phyloP scores from a whole-genome alignment of 1,140 invertebrate genomes.

The Formica exsecta region DNA sequence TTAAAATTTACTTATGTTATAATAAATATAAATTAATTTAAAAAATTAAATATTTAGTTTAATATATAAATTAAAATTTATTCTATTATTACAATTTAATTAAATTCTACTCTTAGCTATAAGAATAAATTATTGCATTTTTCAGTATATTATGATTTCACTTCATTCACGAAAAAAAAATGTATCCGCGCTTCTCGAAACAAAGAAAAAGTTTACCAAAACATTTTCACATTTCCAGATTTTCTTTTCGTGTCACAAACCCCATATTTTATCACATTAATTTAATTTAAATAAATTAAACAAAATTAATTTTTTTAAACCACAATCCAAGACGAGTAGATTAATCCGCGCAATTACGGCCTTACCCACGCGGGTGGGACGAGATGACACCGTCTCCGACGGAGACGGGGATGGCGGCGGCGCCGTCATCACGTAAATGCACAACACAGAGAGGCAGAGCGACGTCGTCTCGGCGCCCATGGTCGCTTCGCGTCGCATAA shows the following conservation, averaged over 20 bases:
- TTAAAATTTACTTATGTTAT: neutral
- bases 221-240: too few species aligned
- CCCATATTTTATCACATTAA: neutral
- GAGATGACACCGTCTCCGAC: neutral
- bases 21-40: neutral
- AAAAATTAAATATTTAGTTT: too few species aligned
- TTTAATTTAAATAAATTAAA: neutral
- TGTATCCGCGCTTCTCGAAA: too few species aligned
- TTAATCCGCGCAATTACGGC: neutral
- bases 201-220: too few species aligned
- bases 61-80: too few species aligned
- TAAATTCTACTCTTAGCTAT: too few species aligned
- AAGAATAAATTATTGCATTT: too few species aligned
- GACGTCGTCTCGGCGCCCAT: conserved; percentile 79
- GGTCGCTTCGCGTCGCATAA: conserved; percentile 54
- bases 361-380: conserved; percentile 34
- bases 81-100: too few species aligned
- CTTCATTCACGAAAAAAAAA: too few species aligned
- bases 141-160: too few species aligned
- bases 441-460: conserved; percentile 83
- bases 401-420: conserved; percentile 45
- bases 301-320: too few species aligned
- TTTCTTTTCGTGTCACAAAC: neutral
- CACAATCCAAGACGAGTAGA: neutral
- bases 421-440: conserved; percentile 80